Evolutionary conservation across 2,113 vertebrate genomes (phyloP), one percentile per base, ranked within the genome.

Genomic region (Motacilla alba): DNA sequence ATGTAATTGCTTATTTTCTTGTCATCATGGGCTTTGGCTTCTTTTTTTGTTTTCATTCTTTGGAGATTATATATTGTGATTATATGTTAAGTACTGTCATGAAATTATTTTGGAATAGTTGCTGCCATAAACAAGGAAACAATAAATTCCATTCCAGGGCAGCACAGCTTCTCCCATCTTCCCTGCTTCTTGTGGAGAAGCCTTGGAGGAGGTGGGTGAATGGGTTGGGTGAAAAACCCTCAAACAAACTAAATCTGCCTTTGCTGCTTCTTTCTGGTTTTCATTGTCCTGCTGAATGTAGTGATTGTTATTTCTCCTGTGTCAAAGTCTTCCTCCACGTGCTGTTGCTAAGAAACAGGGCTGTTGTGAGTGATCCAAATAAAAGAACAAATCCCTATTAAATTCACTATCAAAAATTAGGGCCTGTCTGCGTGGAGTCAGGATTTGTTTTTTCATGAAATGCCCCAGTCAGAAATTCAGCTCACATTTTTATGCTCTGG

Each of bases 301-400:
- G 55, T n/a, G 56, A 27, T 94, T 94, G 68, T 56, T 68, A 35
- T 46, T 87, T 78, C 86, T 84, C 56, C 14, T 67, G 10, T 44
- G 33, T 79, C 49, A 24, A 62, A 70, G 50, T 87, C 67, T 74
- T 64, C 78, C 47, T 30, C 89, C 79, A 59, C 26, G 39, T 67
- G 80, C 44, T 81, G 93, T 97, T 97, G 95, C 95, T 97, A 95
- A 94, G 92, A 78, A 85, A 97, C 93, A 39, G 37, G 20, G 66
- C 56, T 76, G 53, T 86, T 89, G 63, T 41, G 55, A 83, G 77
- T 6, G 58, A 73, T 79, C 26, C 52, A 74, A 78, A 84, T 59
- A 64, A 77, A 84, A 89, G 60, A 94, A 58, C 14, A 64, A 88
- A 87, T 75, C 87, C 50, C 47, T 58, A 3, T 46, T 74, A 86